Base-by-base conservation (phyloP, 2,888 invertebrate genomes). In the Pachymerium ferrugineum region DNA sequence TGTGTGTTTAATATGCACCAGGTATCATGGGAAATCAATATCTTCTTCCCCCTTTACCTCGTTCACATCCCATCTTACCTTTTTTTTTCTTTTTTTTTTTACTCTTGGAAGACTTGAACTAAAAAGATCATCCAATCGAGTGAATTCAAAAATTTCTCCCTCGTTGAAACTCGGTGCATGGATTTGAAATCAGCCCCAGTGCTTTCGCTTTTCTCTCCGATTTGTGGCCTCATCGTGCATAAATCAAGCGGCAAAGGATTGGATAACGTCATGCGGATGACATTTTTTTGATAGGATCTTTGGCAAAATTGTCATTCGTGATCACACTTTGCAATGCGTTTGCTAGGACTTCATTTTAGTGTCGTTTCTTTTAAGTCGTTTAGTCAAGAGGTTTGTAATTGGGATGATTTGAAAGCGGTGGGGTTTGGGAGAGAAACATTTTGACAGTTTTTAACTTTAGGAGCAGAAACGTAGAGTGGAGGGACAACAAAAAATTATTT, bases 11-110 rank as follows among this genome's bases (percentile, higher is more conserved):
- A 54, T 54, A 54, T 54, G 54, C 54, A 54, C 54, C 54, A 25
- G 54, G 54, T 54, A 54, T 54, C 54, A 54, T 54, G 54, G 54
- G 54, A 54, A 54, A 54, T 54, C 54, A 54, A 54, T 54, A 54
- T 25, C 25, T 54, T 54, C 6, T 8, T 12, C 28, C 22, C 25
- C 25, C 25, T 25, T 54, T 54, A 25, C 22, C 25, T 54, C 54
- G 25, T 54, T 54, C 54, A 54, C 54, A 54, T 54, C 54, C 54
- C 54, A 54, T 54, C 54, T 54, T 54, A 54, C 5, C 54, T 22
- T 14, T 54, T 54, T 54, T 54, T 19, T 47, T 19, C 42, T 16
- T 28, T 54, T 54, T 22, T 22, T 47, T 47, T 47, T 54, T 54
- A 25, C 54, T 54, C 25, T 47, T 54, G 54, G 12, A 54, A 54